A percentile compares a stretch with the other conserved stretches of the same genome.
Conservation (phyloP, 1,140 invertebrate species). For the Hylaeus anthracinus region DNA sequence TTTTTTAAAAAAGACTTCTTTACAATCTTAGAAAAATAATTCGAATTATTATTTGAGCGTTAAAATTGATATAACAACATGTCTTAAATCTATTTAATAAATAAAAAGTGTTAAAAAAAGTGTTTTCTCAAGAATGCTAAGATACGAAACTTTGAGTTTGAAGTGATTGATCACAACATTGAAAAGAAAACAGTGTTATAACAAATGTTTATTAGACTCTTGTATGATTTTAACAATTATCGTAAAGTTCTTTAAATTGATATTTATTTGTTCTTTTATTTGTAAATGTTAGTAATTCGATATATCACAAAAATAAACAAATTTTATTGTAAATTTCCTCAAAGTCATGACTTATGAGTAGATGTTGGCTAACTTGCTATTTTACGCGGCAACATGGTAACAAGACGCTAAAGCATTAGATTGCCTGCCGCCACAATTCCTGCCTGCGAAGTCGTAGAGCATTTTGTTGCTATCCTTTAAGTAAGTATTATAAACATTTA, state of each 20-base stretch:
- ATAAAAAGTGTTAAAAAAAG: background rate
- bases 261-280: background rate
- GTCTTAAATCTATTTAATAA: background rate
- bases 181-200: background rate
- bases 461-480: background rate
- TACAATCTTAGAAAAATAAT: background rate
- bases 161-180: background rate
- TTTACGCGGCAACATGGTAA: slow-evolving; percentile 66
- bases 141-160: slow-evolving; percentile 2
- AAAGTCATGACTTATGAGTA: too few species aligned
- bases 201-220: background rate
- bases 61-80: background rate
- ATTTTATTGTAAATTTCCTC: too few species aligned
- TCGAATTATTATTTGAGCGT: background rate
- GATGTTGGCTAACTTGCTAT: slow-evolving; percentile 25
- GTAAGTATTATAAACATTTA: slow-evolving; percentile 25
- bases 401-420: slow-evolving; percentile 38
- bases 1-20: background rate
- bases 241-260: background rate
- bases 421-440: slow-evolving; percentile 8
- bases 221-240: background rate
- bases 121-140: slow-evolving; percentile 6
- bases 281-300: background rate
- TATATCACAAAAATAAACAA: background rate
- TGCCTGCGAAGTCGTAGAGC: background rate